phyloP scores from a whole-genome alignment of 2,888 invertebrate species.

The Chouioia cunea region DNA sequence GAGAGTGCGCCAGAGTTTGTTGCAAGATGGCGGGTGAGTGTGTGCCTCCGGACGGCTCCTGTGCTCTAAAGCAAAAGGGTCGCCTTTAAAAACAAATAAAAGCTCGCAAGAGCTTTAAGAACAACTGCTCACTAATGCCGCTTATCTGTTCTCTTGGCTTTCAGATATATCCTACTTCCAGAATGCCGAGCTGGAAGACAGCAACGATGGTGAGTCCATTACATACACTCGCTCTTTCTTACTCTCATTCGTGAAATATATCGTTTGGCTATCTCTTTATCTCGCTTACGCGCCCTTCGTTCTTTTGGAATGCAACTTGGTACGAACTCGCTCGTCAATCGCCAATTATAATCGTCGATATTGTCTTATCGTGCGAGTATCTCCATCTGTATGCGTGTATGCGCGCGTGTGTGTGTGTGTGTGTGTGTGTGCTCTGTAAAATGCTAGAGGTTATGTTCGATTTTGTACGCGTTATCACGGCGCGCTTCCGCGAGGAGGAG shows the following conservation, averaged over 20 bases:
- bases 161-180: conserved; percentile 66
- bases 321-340: background rate
- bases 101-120: background rate
- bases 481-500: background rate
- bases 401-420: too few relatives aligned
- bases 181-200: conserved; percentile 62
- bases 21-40: conserved; percentile 69
- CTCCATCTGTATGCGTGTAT: too few relatives aligned
- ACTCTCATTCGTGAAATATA: background rate
- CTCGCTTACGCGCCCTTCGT: background rate
- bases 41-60: conserved; percentile 38
- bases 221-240: background rate
- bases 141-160: conserved; percentile 57
- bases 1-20: conserved; percentile 65
- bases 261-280: background rate
- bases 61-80: conserved; percentile 22
- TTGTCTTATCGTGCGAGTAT: too few relatives aligned
- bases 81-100: background rate
- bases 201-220: conserved; percentile 62
- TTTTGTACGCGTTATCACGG: background rate
- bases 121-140: conserved; percentile 29
- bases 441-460: background rate
- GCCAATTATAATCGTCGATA: too few relatives aligned
- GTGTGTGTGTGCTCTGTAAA: too few relatives aligned
- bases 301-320: background rate